Evolutionary conservation across 2,797 vertebrate genomes (phyloP), one percentile per base, ranked within the genome.

Genomic region (Tenualosa thibaudeaui): DNA sequence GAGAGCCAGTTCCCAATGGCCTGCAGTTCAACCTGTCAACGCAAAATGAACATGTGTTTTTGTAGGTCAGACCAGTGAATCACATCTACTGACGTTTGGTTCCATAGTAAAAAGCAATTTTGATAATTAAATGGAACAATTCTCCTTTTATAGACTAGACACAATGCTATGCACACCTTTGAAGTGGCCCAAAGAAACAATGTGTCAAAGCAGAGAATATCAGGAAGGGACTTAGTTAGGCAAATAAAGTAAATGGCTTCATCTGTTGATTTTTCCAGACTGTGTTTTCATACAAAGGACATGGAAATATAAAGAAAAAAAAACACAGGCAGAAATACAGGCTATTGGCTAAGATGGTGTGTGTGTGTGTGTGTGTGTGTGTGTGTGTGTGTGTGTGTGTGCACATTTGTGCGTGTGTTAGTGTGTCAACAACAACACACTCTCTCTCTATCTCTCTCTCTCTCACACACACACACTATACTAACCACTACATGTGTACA

Each of bases 41-140:
- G 3, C 37, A 71, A 71, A 37, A 71, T 68, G 26, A 71, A 71
- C 65, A 71, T 71, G 65, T 37, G 31, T 71, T 40, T 71, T 71
- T 71, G 13, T 31, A 71, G 26, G 26, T 15, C 65, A 37, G 12
- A 17, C 13, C 13, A 37, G 13, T 5, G 31, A 71, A 71, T 71
- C 65, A 31, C 24, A 65, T 65, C 26, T 26, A 65, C 60, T 26
- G 6, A 65, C 65, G 5, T 71, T 37, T 24, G 26, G 26, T 37
- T 71, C 31, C 26, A 71, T 17, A 71, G 65, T 37, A 17, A 37
- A 71, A 37, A 71, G 26, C 31, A 71, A 71, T 37, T 71, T 71
- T 37, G 26, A 71, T 71, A 31, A 71, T 71, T 71, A 71, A 17
- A 71, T 17, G 26, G 65, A 13, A 71, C 65, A 37, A 71, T 71